A percentile compares a stretch with the other conserved stretches of the same genome.
Conservation (phyloP, 2,888 invertebrate genomes). For the Leucophenga maculata region DNA sequence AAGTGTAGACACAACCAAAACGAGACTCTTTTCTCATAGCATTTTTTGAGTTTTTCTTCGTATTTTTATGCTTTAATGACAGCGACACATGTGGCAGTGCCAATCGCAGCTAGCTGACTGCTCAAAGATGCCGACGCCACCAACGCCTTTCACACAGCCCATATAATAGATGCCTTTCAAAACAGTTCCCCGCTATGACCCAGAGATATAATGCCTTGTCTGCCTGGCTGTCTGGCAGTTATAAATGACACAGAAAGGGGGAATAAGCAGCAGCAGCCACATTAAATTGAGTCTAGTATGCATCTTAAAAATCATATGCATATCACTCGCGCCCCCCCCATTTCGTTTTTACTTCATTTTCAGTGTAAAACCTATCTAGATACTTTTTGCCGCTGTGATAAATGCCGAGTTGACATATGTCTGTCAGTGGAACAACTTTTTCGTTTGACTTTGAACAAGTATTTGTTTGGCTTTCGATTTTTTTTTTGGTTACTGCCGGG, state of each 20-base stretch:
- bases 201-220: not conserved
- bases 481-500: not conserved
- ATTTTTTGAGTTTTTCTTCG: no score
- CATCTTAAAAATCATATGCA: no score
- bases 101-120: not conserved
- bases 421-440: conserved; percentile 16
- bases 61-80: not conserved
- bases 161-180: not conserved
- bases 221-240: not conserved
- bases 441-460: not conserved
- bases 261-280: not conserved
- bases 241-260: conserved; percentile 5
- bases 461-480: not conserved
- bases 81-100: not conserved
- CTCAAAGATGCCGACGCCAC: no score
- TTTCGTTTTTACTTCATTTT: not conserved
- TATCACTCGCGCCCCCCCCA: not conserved
- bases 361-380: not conserved
- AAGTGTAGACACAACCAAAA: no score
- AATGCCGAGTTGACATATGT: conserved; percentile 12
- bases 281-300: no score
- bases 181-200: not conserved
- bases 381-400: conserved; percentile 15
- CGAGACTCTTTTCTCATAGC: no score
- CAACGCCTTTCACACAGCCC: no score